Percentiles rank a stretch among this genome's conserved stretches.
These are phyloP conservation scores for Tenthredo scrophulariae DNA, from an alignment of 2,888 invertebrate species.

Conservation along the genomic window DNA sequence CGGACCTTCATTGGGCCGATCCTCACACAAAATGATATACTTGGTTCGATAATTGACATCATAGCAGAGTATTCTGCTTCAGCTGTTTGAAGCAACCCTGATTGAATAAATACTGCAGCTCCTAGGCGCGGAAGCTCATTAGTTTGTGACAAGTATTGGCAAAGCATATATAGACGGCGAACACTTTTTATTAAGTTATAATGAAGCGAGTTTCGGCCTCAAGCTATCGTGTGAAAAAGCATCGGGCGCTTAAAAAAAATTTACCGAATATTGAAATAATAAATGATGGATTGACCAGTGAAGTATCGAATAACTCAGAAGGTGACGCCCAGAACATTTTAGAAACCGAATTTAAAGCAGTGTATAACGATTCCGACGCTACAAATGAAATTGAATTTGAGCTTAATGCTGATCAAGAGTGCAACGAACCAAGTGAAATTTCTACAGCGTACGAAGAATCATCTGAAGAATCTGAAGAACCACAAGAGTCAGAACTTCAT, in stretches of 20 bases:
- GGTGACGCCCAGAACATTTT: not conserved
- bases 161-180: not conserved
- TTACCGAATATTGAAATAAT: not conserved
- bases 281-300: not conserved
- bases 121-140: not conserved
- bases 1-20: not conserved
- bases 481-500: not conserved
- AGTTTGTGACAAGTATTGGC: not conserved
- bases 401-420: not conserved
- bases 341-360: not conserved
- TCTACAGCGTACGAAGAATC: not conserved
- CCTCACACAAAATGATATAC: not conserved
- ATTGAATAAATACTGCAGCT: not conserved
- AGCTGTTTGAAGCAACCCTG: too few species aligned
- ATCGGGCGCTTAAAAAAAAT: not conserved
- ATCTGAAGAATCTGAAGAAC: not conserved
- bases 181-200: not conserved
- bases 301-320: not conserved
- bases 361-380: not conserved
- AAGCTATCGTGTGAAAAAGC: not conserved
- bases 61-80: too few species aligned
- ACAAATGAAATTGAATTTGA: not conserved
- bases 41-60: not conserved
- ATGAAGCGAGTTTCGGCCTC: not conserved
- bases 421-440: not conserved